Conservation (phyloP, 2,797 vertebrate genomes). For the Cirrhinus molitorella region DNA sequence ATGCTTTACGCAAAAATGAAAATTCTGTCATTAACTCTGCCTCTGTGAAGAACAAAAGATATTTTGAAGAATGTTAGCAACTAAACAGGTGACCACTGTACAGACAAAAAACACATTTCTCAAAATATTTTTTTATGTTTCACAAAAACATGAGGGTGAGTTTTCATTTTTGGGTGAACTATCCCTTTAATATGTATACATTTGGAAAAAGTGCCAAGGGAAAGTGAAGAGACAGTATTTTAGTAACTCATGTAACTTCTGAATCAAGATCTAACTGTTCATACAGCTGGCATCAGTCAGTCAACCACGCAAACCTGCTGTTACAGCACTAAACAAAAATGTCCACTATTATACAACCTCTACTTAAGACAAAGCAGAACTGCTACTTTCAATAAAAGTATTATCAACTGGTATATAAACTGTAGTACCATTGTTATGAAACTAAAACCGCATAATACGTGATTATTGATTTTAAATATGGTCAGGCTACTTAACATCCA, state of each 20-base stretch:
- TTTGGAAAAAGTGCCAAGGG: neutral
- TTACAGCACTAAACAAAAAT: constrained; percentile 10
- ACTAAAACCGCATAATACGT: constrained; percentile 17
- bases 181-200: no score
- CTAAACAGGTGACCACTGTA: neutral
- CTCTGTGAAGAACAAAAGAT: neutral
- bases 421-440: neutral
- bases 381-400: neutral
- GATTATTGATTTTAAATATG: constrained; percentile 34
- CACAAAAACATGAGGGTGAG: neutral
- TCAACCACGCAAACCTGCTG: constrained; percentile 1
- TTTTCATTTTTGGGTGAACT: neutral
- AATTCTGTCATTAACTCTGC: neutral
- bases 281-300: neutral
- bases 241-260: neutral
- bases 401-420: neutral
- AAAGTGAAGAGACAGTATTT: neutral
- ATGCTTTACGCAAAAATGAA: neutral
- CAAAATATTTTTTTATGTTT: neutral
- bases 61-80: neutral
- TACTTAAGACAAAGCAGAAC: constrained; percentile 18
- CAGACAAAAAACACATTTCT: neutral
- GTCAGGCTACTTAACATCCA: constrained; percentile 40
- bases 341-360: neutral
- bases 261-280: neutral